Evolutionary conservation across 2,888 invertebrate species (phyloP), one percentile per base, ranked within the genome.

Genomic region (Lithophane socia): DNA sequence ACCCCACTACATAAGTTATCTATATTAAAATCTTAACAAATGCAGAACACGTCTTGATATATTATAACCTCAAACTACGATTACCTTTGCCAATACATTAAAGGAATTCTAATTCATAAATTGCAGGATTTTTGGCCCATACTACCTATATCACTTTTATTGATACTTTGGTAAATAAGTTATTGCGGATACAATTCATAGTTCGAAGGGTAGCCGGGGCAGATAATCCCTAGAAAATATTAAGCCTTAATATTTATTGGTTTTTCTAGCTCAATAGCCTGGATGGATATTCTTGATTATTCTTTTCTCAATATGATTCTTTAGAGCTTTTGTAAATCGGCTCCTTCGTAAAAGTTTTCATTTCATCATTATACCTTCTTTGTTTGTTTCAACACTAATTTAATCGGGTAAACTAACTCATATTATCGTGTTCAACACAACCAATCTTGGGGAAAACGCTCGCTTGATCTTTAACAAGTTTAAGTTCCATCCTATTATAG

Each of bases 81-180:
- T 54, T 69, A 74, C 69, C 69, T 67, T 42, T 10, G 16, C 42
- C 47, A 54, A 75, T 77, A 85, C 37, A n/a, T 70, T 52, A 60
- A 7, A 56, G 73, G 61, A 72, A 75, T 86, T 60, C 74, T 73
- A 76, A 83, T 83, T 84, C 74, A 66, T 84, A 75, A 61, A 70
- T 76, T 56, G 42, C 47, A 37, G 72, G 69, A 72, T 77, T 77
- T 76, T 77, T 78, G 71, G 73, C 29, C 80, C 78, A 24, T 72
- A 79, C 64, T 88, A 80, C n/a, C n/a, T 88, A 80, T 18, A 87
- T 88, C 87, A 87, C 49, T 88, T 87, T 87, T 87, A 87, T 88
- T 80, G 86, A 78, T 85, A 83, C 83, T 88, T 82, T 75, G 69
- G 79, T 85, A 85, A 87, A 88, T 88, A 88, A 78, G 77, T 85